Percentiles rank a stretch among this genome's conserved stretches.
Conservation (phyloP, 2,113 vertebrate species). For the Pelecanus crispus region DNA sequence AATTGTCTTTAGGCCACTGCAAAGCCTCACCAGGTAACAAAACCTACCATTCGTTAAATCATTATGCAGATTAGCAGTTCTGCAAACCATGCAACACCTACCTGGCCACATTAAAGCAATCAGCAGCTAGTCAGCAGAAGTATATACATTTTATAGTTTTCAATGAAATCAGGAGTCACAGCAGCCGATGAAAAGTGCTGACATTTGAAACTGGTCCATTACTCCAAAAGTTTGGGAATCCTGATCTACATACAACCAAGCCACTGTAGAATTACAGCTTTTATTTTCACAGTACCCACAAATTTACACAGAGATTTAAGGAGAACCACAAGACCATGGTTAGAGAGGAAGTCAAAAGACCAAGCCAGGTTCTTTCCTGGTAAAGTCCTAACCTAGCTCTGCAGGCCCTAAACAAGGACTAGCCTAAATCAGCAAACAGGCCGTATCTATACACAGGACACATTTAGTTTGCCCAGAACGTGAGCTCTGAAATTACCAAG, state of each 20-base stretch:
- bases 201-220: neutral
- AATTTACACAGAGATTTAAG: neutral
- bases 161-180: neutral
- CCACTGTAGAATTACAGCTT: neutral
- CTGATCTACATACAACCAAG: neutral
- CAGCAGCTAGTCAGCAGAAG: neutral
- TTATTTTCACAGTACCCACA: neutral
- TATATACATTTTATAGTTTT: neutral
- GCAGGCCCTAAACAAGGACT: neutral
- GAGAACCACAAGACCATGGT: neutral
- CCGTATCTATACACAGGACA: neutral
- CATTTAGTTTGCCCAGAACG: neutral
- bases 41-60: neutral
- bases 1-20: neutral
- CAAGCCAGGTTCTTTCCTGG: neutral
- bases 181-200: neutral
- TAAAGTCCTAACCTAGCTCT: neutral
- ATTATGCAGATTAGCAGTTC: neutral
- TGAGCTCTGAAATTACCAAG: neutral
- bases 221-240: neutral
- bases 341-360: neutral
- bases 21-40: neutral
- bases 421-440: neutral
- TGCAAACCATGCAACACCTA: rapidly evolving
- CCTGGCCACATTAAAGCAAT: neutral